Evolutionary conservation across 2,888 invertebrate genomes (phyloP).

Genomic region (Drosophila formosana): DNA sequence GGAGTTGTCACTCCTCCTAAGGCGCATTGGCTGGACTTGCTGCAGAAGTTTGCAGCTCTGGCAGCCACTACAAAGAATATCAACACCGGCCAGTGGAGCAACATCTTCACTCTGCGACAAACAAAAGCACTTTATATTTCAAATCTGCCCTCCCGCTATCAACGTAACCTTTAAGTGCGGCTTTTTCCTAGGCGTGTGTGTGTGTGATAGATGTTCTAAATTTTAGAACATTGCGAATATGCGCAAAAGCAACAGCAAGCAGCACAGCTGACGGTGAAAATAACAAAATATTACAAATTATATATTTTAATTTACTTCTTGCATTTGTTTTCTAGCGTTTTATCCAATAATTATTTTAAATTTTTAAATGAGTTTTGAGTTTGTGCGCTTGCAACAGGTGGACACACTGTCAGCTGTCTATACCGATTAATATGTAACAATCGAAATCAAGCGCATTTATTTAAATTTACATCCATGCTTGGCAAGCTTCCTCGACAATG

Average conservation of each 20-base stretch:
- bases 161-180: slow-evolving; percentile 29
- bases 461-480: too few species aligned
- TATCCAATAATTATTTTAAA: too few species aligned
- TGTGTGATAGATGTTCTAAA: background rate
- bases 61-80: slow-evolving; percentile 35
- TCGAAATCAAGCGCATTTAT: too few species aligned
- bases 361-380: too few species aligned
- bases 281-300: too few species aligned
- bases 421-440: too few species aligned
- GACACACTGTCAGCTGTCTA: too few species aligned
- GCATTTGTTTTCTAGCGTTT: too few species aligned
- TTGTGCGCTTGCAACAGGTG: too few species aligned
- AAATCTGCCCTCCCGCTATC: slow-evolving; percentile 4
- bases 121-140: slow-evolving; percentile 10
- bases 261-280: too few species aligned
- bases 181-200: background rate
- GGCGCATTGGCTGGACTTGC: background rate
- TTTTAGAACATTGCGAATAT: background rate
- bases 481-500: too few species aligned
- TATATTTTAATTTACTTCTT: too few species aligned
- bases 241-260: background rate
- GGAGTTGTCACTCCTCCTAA: background rate
- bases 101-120: slow-evolving; percentile 48
- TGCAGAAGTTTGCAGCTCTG: slow-evolving; percentile 5
- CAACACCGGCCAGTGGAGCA: slow-evolving; percentile 5